phyloP scores from a whole-genome alignment of 2,888 invertebrate genomes.

The Tillus elongatus region DNA sequence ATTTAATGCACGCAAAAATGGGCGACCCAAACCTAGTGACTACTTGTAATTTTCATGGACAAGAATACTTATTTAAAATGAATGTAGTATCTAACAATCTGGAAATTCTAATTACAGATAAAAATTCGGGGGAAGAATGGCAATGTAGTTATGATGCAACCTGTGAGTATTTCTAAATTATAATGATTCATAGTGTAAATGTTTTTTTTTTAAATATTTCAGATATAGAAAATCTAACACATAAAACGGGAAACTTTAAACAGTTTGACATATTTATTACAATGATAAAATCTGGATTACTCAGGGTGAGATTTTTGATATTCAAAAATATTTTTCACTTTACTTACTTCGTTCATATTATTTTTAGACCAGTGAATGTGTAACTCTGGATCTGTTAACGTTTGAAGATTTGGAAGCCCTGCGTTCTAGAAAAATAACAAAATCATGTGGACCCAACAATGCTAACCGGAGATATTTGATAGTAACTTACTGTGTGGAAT shows the following conservation, averaged over 20 bases:
- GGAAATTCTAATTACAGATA: conserved; percentile 44
- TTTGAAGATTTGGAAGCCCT: conserved; percentile 46
- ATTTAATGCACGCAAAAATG: conserved; percentile 26
- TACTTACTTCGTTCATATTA: conserved; percentile 4
- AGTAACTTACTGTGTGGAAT: conserved; percentile 47
- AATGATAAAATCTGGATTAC: conserved; percentile 47
- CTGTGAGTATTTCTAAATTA: conserved; percentile 32
- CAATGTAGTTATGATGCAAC: conserved; percentile 45
- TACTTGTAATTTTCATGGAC: conserved; percentile 42
- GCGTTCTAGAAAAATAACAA: conserved; percentile 37
- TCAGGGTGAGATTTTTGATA: conserved; percentile 43
- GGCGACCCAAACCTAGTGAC: conserved; percentile 42
- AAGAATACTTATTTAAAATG: conserved; percentile 44
- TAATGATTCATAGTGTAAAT: background rate
- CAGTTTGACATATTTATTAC: conserved; percentile 47
- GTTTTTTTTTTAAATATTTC: conserved; percentile 14
- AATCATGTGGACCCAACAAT: conserved; percentile 24
- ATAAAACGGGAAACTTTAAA: conserved; percentile 49
- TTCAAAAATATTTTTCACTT: too few species aligned
- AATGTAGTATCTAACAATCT: conserved; percentile 39
- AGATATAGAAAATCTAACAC: conserved; percentile 49
- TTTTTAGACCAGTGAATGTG: conserved; percentile 45
- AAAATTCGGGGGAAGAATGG: conserved; percentile 48
- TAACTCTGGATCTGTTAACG: conserved; percentile 45
- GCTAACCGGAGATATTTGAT: conserved; percentile 46